Evolutionary conservation across 2,113 vertebrate genomes (phyloP).

Genomic region (Cavia aperea): DNA sequence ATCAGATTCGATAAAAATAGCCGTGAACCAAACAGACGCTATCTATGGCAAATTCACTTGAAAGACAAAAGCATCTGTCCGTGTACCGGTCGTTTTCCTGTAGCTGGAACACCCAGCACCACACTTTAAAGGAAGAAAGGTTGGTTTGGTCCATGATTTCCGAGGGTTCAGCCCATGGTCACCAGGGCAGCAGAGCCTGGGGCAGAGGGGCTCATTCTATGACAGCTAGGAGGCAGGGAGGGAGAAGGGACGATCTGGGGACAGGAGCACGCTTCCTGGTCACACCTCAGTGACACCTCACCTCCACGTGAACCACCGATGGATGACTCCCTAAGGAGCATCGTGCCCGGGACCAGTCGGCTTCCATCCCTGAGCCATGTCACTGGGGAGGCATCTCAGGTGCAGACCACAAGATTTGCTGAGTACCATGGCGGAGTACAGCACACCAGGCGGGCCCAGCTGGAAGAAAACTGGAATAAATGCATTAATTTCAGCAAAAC

Average conservation of each 20-base stretch:
- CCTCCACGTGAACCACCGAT: neutral
- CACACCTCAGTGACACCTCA: neutral
- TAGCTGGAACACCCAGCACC: neutral
- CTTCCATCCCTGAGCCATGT: neutral
- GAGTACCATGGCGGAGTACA: no score
- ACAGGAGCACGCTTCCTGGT: neutral
- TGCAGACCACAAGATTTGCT: no score
- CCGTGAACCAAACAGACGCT: neutral
- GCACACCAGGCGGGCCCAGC: neutral
- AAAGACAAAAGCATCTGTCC: neutral
- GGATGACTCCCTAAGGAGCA: neutral
- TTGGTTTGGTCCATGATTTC: neutral
- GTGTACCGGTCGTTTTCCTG: neutral
- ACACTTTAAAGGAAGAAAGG: neutral
- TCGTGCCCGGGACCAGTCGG: no score
- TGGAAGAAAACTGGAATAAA: neutral
- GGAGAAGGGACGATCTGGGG: neutral
- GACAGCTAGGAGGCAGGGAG: neutral
- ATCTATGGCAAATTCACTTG: neutral
- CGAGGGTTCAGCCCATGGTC: neutral
- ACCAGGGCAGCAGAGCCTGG: neutral
- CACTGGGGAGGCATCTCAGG: neutral
- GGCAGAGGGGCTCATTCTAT: neutral
- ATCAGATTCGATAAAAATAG: neutral
- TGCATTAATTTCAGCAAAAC: neutral